Conservation (phyloP, 2,113 vertebrate species). For the Diadophis punctatus region DNA sequence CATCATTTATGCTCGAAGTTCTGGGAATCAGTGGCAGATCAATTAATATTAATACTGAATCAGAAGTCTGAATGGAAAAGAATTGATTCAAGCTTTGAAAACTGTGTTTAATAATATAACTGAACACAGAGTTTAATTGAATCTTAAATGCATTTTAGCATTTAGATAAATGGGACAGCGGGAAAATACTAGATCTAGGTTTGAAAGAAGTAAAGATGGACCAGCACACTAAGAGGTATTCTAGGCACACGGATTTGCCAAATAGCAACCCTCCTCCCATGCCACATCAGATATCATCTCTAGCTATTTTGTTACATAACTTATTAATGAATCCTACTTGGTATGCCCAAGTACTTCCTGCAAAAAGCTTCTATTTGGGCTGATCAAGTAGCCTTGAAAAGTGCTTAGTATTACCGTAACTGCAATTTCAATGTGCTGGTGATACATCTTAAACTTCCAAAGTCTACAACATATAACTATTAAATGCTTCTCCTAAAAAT, state of each 20-base stretch:
- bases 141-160: conserved; percentile 16
- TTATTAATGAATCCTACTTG: not conserved
- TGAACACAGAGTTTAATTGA: conserved; percentile 16
- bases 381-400: not conserved
- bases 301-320: not conserved
- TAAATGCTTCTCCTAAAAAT: not conserved
- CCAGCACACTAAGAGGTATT: not conserved
- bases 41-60: conserved; percentile 32
- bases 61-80: conserved; percentile 13
- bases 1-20: conserved; percentile 13
- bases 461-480: not conserved
- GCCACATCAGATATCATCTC: not conserved
- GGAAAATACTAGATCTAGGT: not conserved
- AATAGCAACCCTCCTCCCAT: not conserved
- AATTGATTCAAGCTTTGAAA: conserved; percentile 14
- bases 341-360: not conserved
- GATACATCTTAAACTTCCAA: not conserved
- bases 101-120: conserved; percentile 20
- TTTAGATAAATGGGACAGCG: conserved; percentile 15
- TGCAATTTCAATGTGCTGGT: not conserved
- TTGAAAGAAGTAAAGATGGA: not conserved
- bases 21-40: conserved; percentile 10
- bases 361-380: not conserved
- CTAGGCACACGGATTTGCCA: not conserved
- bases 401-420: not conserved